Base-by-base conservation (phyloP, 30 jellyfish, hydroid and myxozoan genomes). In the Turritopsis rubra region DNA sequence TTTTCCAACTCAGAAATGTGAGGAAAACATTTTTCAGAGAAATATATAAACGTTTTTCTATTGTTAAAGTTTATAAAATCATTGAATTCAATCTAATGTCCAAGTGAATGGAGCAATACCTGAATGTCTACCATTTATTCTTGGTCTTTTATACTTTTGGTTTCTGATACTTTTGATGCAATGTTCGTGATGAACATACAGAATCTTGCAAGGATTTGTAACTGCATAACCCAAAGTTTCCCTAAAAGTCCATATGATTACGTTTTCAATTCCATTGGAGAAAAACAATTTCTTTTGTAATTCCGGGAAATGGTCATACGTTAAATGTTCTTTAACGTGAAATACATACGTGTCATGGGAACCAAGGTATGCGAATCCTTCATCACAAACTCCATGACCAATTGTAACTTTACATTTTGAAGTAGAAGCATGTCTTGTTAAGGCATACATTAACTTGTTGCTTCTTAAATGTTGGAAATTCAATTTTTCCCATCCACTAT, bases 301-400 rank as follows among this genome's bases (percentile, higher is more conserved):
- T 66, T 21, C 28, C 17, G 29, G 27, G 17, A 66, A 66, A 8
- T 66, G 7, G 29, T 21, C 29, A 9, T 66, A n/a, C 5, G 8
- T 21, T 21, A 66, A n/a, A 22, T 25, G 76, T 66, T 66, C 76
- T 66, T 66, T 66, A 66, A 66, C 76, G 17, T 66, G 76, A 26
- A 66, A 26, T n/a, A 66, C 29, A 26, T n/a, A 66, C 8, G 29
- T 25, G 29, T 66, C 76, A 17, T 66, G 76, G 9, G 76, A 22
- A 26, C 29, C 29, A 66, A 22, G 27, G 17, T 66, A 66, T 66
- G 7, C 76, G 13, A 41, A 41, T 13, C 60, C 60, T 5, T 66
- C 29, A 22, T n/a, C 29, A 17, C 76, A 66, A 66, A 66, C 29
- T 1, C 76, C 76, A 18, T n/a, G 7, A 8, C 29, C 28, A 66